A percentile compares a stretch with the other conserved stretches of the same genome.
Evolutionary conservation across 2,888 invertebrate species (phyloP).

Genomic region (Aromia moschata): DNA sequence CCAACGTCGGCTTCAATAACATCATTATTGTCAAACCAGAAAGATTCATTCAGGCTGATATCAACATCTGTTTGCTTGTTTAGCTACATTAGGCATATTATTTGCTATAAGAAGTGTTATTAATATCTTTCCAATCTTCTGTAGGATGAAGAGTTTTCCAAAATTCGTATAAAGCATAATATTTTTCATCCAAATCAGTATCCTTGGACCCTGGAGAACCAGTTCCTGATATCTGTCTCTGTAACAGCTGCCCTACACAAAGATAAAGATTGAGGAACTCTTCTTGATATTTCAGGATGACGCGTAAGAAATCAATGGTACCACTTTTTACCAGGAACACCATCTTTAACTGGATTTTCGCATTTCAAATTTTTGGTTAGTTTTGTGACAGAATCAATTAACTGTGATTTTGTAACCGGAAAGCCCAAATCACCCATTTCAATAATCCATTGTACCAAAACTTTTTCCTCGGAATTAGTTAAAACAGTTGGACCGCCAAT

Average conservation of each 20-base stretch:
- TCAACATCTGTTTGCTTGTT: too few relatives aligned
- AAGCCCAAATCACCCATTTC: slow-evolving; percentile 2
- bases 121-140: too few relatives aligned
- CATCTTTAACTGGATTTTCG: slow-evolving; percentile 45
- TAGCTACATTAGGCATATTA: too few relatives aligned
- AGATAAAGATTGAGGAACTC: slow-evolving; percentile 49
- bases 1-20: too few relatives aligned
- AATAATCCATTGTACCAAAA: neutral
- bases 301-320: slow-evolving; percentile 51
- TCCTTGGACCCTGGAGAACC: slow-evolving; percentile 39
- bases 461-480: neutral
- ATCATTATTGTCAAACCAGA: too few relatives aligned
- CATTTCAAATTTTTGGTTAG: slow-evolving; percentile 35
- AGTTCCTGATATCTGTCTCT: slow-evolving; percentile 46
- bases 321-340: slow-evolving; percentile 53
- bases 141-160: too few relatives aligned
- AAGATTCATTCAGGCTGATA: too few relatives aligned
- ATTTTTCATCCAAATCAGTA: too few relatives aligned
- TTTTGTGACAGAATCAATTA: slow-evolving; percentile 29
- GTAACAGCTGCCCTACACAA: slow-evolving; percentile 44
- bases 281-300: slow-evolving; percentile 48
- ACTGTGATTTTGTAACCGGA: slow-evolving; percentile 9
- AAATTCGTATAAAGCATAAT: too few relatives aligned
- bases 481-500: neutral
- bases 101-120: too few relatives aligned